These are phyloP conservation scores for Lophius americanus DNA, from an alignment of 2,797 vertebrate species.

Conservation along the genomic window DNA sequence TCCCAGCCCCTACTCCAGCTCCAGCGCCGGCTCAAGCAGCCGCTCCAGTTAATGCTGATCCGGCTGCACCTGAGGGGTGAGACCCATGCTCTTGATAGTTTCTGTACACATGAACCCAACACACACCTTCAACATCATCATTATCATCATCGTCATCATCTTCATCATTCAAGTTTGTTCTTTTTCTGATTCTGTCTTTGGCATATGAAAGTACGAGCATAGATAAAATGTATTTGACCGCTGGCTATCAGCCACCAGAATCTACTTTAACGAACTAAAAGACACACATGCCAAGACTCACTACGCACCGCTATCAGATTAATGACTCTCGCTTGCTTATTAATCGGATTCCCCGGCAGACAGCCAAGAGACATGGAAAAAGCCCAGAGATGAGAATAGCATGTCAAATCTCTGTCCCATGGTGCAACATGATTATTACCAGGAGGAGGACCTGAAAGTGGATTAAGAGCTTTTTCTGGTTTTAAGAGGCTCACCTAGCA, in stretches of 20 bases:
- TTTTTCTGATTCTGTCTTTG: not conserved
- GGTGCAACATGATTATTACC: conserved; percentile 64
- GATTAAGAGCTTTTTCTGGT: conserved; percentile 79
- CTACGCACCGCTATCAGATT: conserved; percentile 51
- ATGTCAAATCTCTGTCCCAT: conserved; percentile 51
- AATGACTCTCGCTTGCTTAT: conserved; percentile 55
- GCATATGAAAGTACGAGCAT: not conserved
- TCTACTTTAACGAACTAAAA: conserved; percentile 13
- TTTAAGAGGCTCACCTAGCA: conserved; percentile 70
- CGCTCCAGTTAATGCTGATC: conserved; percentile 40
- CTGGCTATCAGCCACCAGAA: not conserved
- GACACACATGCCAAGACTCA: conserved; percentile 40
- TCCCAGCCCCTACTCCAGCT: rapidly evolving
- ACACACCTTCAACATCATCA: not conserved
- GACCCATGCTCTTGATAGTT: not conserved
- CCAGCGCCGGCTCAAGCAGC: not conserved
- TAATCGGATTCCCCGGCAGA: conserved; percentile 59
- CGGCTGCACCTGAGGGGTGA: conserved; percentile 70
- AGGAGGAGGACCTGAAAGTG: conserved; percentile 64
- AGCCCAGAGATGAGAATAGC: conserved; percentile 37
- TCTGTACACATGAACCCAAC: not conserved
- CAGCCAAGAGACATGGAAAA: conserved; percentile 23
- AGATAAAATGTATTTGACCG: not conserved
- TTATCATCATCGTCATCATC: not conserved
- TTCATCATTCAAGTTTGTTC: not conserved